Base-by-base conservation (phyloP, 1,140 invertebrate species). In the Zaprionus tsacasi region DNA sequence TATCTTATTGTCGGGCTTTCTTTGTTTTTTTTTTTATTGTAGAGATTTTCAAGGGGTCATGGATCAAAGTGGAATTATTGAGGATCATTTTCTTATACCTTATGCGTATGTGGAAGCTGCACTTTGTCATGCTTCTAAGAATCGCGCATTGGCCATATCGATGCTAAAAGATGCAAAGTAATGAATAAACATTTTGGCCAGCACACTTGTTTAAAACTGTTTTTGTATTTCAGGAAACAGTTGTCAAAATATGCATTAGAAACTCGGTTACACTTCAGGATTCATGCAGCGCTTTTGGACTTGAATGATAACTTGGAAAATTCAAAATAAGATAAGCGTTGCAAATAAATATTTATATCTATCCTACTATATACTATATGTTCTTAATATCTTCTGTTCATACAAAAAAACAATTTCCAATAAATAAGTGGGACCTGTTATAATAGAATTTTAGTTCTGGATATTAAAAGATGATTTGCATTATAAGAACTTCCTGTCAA, bases 241-340 rank as follows among this genome's bases (percentile, higher is more conserved):
- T 98, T 96, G 92, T 96, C 96, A n/a, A 96, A 96, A 4, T 99
- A 98, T 93, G 95, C 96, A 1, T 93, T 99, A 59, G 98, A 99
- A 89, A 98, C 98, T 1, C 94, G 98, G 56, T 93, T 99, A 25
- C 98, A 99, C 93, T 99, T 99, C 93, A 94, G 97, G 78, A 96
- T 99, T 75, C 98, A 99, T 91, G 95, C 96, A 1, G 96, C 96
- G 63, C 85, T 96, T 8, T 93, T 94, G 76, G 94, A 95, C 48
- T 86, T 95, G 6, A 94, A 93, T 54, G 82, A 74, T 8, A 92
- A 92, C 8, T 43, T 35, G n/a, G 12, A 21, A 40, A n/a, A 1
- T 5, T 7, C n/a, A 40, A 40, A 40, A 40, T 40, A 40, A n/a
- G 13, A 40, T n/a, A 6, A 40, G 7, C 13, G 6, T n/a, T 40